Evolutionary conservation across 2,888 invertebrate genomes (phyloP).

Genomic region (Epirrhoe tristata): DNA sequence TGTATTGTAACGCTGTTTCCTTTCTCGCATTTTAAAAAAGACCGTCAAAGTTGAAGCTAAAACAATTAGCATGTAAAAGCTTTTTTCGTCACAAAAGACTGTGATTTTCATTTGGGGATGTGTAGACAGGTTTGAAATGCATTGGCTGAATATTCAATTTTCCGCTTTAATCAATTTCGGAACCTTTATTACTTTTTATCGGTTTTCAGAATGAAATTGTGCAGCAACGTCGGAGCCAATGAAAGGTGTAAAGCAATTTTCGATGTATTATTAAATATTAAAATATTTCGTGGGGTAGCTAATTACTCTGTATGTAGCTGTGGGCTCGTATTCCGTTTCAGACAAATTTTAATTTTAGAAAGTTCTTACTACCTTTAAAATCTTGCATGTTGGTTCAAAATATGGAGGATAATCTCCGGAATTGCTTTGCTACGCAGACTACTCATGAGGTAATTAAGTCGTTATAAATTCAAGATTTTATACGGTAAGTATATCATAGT

Average conservation of each 20-base stretch:
- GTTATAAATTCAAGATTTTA: too few relatives aligned
- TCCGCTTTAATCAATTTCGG: constrained; percentile 10
- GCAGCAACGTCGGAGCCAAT: not conserved
- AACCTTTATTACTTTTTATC: constrained; percentile 13
- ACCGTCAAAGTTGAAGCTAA: constrained; percentile 20
- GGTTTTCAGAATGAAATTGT: constrained; percentile 10
- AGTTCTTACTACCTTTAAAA: too few relatives aligned
- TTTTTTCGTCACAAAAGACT: constrained; percentile 39
- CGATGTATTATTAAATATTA: constrained; percentile 4
- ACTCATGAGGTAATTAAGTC: too few relatives aligned
- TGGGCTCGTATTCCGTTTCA: too few relatives aligned
- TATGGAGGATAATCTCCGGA: too few relatives aligned
- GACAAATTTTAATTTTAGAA: too few relatives aligned
- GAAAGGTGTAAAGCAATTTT: constrained; percentile 6
- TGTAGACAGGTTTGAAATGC: constrained; percentile 23
- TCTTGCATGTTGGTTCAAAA: too few relatives aligned
- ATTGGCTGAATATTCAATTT: constrained; percentile 14
- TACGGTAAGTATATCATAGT: too few relatives aligned
- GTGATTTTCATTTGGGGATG: constrained; percentile 34
- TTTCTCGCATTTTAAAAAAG: too few relatives aligned
- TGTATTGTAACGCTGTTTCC: too few relatives aligned
- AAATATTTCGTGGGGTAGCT: not conserved
- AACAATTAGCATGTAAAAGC: constrained; percentile 41
- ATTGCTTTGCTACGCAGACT: too few relatives aligned
- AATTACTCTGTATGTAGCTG: not conserved